Evolutionary conservation across 2,797 vertebrate genomes (phyloP).

Genomic region (Tokudaia tokunoshimensis): DNA sequence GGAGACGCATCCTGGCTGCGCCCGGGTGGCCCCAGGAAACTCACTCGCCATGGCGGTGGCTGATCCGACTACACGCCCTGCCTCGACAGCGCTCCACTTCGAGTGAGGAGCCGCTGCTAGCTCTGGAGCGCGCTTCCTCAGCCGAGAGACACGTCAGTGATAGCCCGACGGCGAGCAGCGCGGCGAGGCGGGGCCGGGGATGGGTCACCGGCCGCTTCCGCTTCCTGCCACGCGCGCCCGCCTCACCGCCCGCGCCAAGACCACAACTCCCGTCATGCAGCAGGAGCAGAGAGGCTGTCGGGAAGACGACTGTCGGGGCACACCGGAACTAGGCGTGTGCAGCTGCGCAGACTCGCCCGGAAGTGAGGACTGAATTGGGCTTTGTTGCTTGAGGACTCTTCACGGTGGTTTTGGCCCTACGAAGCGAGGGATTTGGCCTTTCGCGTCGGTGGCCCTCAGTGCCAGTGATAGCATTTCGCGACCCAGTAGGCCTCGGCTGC

Average conservation of each 20-base stretch:
- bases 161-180: conserved; percentile 22
- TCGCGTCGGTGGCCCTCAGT: not conserved
- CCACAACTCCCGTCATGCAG: not conserved
- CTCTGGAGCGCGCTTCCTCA: not conserved
- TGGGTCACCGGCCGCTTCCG: conserved; percentile 82
- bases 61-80: conserved; percentile 46
- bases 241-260: fast-evolving
- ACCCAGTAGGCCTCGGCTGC: not conserved
- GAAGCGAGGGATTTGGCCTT: not conserved
- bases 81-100: conserved; percentile 58
- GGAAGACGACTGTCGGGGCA: not conserved
- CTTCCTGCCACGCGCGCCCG: conserved; percentile 90
- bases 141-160: conserved; percentile 90
- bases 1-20: not conserved
- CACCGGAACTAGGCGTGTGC: not conserved
- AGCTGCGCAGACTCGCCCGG: not conserved
- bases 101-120: not conserved
- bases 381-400: fast-evolving
- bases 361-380: fast-evolving
- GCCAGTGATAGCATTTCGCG: not conserved
- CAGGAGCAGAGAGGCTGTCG: not conserved
- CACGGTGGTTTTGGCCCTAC: too few relatives aligned
- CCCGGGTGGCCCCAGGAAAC: conserved; percentile 52
- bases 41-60: conserved; percentile 84
- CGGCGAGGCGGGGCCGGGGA: not conserved